phyloP scores from a whole-genome alignment of 2,113 vertebrate species.

The Oryzias woworae region DNA sequence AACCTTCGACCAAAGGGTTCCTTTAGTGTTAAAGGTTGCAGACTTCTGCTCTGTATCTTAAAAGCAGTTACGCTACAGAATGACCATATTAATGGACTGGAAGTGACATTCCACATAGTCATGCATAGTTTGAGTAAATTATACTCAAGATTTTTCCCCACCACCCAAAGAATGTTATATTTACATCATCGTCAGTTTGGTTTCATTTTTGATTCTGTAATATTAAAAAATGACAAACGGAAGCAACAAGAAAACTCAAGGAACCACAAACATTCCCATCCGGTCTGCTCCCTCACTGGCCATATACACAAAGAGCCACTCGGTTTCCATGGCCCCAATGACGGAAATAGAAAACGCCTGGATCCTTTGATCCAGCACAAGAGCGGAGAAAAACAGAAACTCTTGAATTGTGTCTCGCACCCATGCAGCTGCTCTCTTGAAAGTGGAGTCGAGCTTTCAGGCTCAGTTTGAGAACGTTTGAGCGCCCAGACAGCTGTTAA shows the following conservation, averaged over 20 bases:
- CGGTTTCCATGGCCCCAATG: slow-evolving; percentile 36
- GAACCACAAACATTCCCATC: background rate
- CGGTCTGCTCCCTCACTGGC: slow-evolving; percentile 29
- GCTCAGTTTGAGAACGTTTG: slow-evolving; percentile 35
- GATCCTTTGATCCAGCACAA: slow-evolving; percentile 42
- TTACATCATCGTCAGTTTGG: too few relatives aligned
- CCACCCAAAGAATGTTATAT: too few relatives aligned
- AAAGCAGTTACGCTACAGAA: background rate
- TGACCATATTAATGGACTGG: too few relatives aligned
- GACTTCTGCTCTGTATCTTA: background rate
- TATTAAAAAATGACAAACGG: too few relatives aligned
- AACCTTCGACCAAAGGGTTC: too few relatives aligned
- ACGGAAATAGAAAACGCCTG: slow-evolving; percentile 46
- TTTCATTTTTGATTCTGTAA: too few relatives aligned
- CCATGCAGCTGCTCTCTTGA: slow-evolving; percentile 33
- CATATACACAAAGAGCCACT: slow-evolving; percentile 44
- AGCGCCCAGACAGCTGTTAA: slow-evolving; percentile 56
- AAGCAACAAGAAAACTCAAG: too few relatives aligned
- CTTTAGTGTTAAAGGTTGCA: background rate
- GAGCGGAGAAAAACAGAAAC: slow-evolving; percentile 18
- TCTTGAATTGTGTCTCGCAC: slow-evolving; percentile 33
- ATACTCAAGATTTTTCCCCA: background rate
- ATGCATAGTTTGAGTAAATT: too few relatives aligned
- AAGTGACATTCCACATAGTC: too few relatives aligned
- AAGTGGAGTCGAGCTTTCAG: slow-evolving; percentile 24